Percentiles rank a stretch among this genome's conserved stretches.
Conservation (phyloP, 2,888 invertebrate genomes). For the Andrena camellia region DNA sequence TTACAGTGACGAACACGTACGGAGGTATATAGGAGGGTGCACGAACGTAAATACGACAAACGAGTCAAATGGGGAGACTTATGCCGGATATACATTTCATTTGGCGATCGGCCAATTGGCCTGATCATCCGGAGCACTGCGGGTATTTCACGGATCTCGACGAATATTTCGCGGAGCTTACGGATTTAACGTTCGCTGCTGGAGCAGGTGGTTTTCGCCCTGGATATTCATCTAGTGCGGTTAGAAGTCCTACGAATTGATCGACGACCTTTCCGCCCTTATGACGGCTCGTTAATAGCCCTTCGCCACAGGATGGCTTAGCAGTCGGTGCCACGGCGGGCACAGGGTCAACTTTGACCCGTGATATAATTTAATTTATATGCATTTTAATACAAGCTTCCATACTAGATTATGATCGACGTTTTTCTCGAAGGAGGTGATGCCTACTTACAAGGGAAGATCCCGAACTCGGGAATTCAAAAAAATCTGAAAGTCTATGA, state of each 20-base stretch:
- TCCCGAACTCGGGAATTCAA: too few relatives aligned
- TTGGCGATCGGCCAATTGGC: constrained; percentile 83
- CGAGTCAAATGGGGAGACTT: constrained; percentile 72
- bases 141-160: constrained; percentile 80
- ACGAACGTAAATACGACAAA: constrained; percentile 52
- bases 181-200: constrained; percentile 78
- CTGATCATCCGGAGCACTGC: constrained; percentile 75
- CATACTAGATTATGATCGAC: too few relatives aligned
- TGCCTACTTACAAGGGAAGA: too few relatives aligned
- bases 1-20: constrained; percentile 1
- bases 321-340: too few relatives aligned
- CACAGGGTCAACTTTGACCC: too few relatives aligned
- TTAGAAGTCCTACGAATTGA: constrained; percentile 69
- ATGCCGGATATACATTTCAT: constrained; percentile 81
- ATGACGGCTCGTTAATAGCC: constrained; percentile 15
- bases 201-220: constrained; percentile 80
- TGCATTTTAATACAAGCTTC: too few relatives aligned
- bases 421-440: too few relatives aligned
- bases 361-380: too few relatives aligned
- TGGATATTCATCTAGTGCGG: constrained; percentile 78
- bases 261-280: constrained; percentile 65
- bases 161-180: constrained; percentile 81
- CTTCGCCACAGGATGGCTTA: not conserved
- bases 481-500: too few relatives aligned
- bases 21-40: constrained; percentile 16